phyloP scores from a whole-genome alignment of 1,140 invertebrate genomes.

The Brachionus rotundiformis region DNA sequence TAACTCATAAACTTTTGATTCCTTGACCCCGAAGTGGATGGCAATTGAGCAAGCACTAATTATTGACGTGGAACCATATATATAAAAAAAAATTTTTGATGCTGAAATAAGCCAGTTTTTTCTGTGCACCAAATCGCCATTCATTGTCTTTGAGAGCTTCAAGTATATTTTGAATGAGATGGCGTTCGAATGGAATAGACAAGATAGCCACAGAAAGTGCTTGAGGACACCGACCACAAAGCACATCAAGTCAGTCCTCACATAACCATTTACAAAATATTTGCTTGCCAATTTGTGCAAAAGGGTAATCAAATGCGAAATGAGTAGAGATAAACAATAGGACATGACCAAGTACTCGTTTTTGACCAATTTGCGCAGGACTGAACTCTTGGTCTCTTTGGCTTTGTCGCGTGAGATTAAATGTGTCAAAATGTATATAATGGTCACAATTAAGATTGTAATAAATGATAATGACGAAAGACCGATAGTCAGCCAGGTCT shows the following conservation, averaged over 20 bases:
- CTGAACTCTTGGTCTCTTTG: not conserved
- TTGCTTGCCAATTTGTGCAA: not conserved
- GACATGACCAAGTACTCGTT: slow-evolving; percentile 45
- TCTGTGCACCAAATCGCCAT: not conserved
- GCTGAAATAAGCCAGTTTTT: not conserved
- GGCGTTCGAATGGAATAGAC: slow-evolving; percentile 36
- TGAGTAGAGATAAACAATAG: not conserved
- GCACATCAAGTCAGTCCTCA: not conserved
- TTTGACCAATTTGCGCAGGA: not conserved
- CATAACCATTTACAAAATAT: not conserved
- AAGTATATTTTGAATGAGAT: slow-evolving; percentile 45
- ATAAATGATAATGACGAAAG: not conserved
- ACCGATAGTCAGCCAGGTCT: slow-evolving; percentile 20
- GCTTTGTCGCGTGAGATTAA: not conserved
- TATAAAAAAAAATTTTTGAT: slow-evolving; percentile 28
- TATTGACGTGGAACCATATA: not conserved
- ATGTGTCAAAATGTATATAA: not conserved
- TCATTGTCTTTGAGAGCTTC: slow-evolving; percentile 20
- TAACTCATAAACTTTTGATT: slow-evolving; percentile 4
- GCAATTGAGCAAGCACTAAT: not conserved
- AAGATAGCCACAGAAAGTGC: slow-evolving; percentile 32
- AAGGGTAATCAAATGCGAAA: slow-evolving; percentile 6
- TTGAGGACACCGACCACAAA: not conserved
- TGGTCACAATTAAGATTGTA: not conserved
- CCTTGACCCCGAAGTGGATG: not conserved